These are phyloP conservation scores for Discoglossus pictus DNA, from an alignment of 2,797 vertebrate genomes.

Conservation along the genomic window DNA sequence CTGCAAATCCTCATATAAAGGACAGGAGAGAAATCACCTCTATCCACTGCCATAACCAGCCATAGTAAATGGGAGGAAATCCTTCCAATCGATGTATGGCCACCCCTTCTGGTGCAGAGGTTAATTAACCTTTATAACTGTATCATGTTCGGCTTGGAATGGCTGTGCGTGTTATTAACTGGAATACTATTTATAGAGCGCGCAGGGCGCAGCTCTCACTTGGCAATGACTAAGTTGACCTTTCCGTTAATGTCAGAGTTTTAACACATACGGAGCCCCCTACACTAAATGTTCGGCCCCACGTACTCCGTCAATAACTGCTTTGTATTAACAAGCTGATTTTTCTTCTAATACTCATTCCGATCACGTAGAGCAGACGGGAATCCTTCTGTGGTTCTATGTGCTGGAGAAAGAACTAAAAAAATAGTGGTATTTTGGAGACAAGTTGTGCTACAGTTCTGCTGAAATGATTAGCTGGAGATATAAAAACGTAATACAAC, in stretches of 20 bases:
- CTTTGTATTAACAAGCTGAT: slow-evolving; percentile 26
- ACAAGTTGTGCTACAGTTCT: no score
- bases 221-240: slow-evolving; percentile 56
- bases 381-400: slow-evolving; percentile 25
- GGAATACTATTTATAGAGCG: slow-evolving; percentile 56
- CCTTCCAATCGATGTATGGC: neutral
- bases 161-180: slow-evolving; percentile 30
- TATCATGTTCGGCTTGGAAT: slow-evolving; percentile 3
- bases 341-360: slow-evolving; percentile 21
- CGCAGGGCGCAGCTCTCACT: slow-evolving; percentile 32
- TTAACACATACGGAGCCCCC: neutral
- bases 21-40: neutral
- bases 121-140: slow-evolving; percentile 46
- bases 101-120: slow-evolving; percentile 12
- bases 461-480: no score
- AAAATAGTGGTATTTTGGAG: no score
- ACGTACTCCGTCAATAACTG: slow-evolving; percentile 17
- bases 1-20: no score
- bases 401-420: neutral
- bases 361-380: neutral
- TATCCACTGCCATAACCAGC: neutral
- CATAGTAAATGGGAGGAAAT: slow-evolving; percentile 8
- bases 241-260: slow-evolving; percentile 65
- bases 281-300: neutral
- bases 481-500: no score